phyloP scores from a whole-genome alignment of 2,113 vertebrate genomes.

The Oncorhynchus gorbuscha region DNA sequence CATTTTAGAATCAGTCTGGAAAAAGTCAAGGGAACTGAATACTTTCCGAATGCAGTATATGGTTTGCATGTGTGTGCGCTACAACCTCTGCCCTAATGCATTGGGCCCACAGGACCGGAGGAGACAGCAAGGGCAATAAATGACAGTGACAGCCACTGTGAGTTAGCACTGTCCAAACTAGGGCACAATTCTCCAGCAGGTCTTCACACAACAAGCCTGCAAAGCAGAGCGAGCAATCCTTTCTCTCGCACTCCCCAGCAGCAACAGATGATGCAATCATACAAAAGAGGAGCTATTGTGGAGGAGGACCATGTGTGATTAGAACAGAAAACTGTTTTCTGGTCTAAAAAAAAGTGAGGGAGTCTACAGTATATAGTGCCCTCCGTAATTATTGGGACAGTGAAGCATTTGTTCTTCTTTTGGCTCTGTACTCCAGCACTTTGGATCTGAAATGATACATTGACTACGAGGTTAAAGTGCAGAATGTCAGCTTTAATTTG shows the following conservation, averaged over 20 bases:
- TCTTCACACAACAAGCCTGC: background rate
- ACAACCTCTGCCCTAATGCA: background rate
- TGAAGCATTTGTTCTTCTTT: too few relatives aligned
- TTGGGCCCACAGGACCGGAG: background rate
- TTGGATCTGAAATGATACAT: too few relatives aligned
- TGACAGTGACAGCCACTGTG: slow-evolving; percentile 36
- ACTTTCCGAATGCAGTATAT: too few relatives aligned
- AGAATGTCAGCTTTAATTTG: too few relatives aligned
- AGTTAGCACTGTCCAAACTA: slow-evolving; percentile 13
- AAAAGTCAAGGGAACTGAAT: too few relatives aligned
- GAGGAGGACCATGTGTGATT: background rate
- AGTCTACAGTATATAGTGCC: background rate
- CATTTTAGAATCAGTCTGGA: too few relatives aligned
- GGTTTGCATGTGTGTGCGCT: background rate
- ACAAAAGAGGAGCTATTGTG: slow-evolving; percentile 4
- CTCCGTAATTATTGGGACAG: too few relatives aligned
- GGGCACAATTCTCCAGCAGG: slow-evolving; percentile 26
- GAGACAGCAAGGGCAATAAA: slow-evolving; percentile 25
- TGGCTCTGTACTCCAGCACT: too few relatives aligned
- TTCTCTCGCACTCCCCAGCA: background rate
- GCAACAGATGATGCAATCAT: slow-evolving; percentile 24
- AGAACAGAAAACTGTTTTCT: background rate
- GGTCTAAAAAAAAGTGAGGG: slow-evolving; percentile 2
- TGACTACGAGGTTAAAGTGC: too few relatives aligned
- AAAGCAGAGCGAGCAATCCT: background rate